Conservation (phyloP, 2,797 vertebrate genomes). For the Zenarchopterus dispar region DNA sequence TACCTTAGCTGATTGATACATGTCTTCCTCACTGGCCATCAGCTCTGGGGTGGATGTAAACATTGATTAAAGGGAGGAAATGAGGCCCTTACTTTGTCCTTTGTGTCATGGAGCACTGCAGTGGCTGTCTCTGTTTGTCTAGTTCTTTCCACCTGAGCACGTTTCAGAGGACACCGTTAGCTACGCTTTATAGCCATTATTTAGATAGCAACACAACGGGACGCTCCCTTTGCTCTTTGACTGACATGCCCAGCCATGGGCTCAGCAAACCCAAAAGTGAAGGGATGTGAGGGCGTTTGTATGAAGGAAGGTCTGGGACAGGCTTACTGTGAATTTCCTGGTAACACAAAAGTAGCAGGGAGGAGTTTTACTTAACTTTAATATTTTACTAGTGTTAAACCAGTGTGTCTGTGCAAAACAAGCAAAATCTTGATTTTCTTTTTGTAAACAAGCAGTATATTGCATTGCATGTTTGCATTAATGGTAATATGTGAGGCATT, state of each 20-base stretch:
- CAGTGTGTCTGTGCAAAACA: conserved; percentile 21
- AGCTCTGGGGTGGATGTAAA: conserved; percentile 79
- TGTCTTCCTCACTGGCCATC: conserved; percentile 73
- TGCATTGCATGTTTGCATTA: conserved; percentile 18
- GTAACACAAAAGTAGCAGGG: conserved; percentile 17
- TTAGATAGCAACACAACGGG: conserved; percentile 82
- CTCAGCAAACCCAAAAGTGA: conserved; percentile 59
- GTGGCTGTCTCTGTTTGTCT: conserved; percentile 82
- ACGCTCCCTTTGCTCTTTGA: conserved; percentile 77
- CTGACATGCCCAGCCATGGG: conserved; percentile 76
- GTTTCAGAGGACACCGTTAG: conserved; percentile 85
- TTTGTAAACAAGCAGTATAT: conserved; percentile 17
- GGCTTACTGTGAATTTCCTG: conserved; percentile 19
- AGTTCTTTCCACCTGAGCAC: conserved; percentile 84
- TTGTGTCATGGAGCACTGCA: conserved; percentile 80
- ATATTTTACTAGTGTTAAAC: conserved; percentile 20
- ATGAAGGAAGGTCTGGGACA: conserved; percentile 43
- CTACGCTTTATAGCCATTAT: conserved; percentile 83
- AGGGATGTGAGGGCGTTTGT: conserved; percentile 57
- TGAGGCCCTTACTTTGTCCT: conserved; percentile 84
- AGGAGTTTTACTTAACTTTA: conserved; percentile 12
- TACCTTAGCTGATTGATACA: conserved; percentile 80
- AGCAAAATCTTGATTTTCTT: conserved; percentile 27
- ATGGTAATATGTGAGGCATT: conserved; percentile 49
- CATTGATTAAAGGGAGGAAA: conserved; percentile 84